Conservation (phyloP, 2,113 vertebrate genomes). For the Chloropsis hardwickii region DNA sequence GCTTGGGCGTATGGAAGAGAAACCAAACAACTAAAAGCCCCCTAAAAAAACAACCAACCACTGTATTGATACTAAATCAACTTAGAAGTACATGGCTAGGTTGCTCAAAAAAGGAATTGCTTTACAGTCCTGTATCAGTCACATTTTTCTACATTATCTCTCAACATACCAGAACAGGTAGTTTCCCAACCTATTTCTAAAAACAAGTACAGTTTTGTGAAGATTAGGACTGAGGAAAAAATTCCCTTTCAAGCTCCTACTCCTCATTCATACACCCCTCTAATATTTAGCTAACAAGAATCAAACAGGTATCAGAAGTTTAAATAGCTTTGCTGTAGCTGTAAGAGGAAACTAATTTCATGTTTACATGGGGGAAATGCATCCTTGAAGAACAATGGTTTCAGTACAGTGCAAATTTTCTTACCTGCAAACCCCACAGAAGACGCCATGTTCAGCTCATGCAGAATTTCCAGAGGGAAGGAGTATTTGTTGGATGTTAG, state of each 20-base stretch:
- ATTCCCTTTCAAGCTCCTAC: background rate
- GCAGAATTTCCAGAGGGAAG: constrained; percentile 11
- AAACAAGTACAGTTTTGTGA: background rate
- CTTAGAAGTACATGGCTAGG: background rate
- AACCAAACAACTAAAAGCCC: background rate
- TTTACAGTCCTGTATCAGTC: rapidly evolving
- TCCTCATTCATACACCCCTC: background rate
- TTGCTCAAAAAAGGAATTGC: background rate
- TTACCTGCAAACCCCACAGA: constrained; percentile 59
- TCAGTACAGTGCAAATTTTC: background rate
- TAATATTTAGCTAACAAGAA: background rate
- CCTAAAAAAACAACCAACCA: background rate
- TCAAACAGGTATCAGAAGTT: background rate
- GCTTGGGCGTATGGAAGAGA: background rate
- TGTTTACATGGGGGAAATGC: background rate
- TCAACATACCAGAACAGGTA: background rate
- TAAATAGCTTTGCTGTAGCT: background rate
- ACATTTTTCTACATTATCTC: background rate
- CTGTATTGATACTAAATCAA: background rate
- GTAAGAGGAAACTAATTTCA: background rate
- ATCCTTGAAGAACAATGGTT: background rate
- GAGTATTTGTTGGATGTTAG: background rate
- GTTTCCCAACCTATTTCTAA: background rate
- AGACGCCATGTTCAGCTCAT: background rate
- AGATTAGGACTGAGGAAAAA: background rate